These are phyloP conservation scores for Electrophaes corylata DNA, from an alignment of 2,888 invertebrate species.

Conservation along the genomic window DNA sequence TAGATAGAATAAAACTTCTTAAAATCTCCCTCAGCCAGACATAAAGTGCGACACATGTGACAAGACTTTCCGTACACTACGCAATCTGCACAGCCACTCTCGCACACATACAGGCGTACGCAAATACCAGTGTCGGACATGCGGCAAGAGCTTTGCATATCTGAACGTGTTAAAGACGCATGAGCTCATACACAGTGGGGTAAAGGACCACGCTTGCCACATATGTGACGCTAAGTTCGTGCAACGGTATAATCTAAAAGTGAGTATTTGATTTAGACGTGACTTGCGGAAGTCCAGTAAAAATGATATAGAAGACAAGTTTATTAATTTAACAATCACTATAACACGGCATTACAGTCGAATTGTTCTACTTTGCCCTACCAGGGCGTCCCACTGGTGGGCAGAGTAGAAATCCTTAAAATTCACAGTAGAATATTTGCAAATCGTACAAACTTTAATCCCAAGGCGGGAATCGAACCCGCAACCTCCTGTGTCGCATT, in stretches of 20 bases:
- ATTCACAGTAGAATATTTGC: no score
- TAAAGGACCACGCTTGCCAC: slow-evolving; percentile 88
- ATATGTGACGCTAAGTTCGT: slow-evolving; percentile 86
- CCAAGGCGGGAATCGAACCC: no score
- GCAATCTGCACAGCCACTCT: slow-evolving; percentile 85
- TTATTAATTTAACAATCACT: no score
- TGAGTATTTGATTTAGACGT: no score
- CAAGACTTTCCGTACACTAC: slow-evolving; percentile 80
- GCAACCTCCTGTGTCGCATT: no score
- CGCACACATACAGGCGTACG: slow-evolving; percentile 85
- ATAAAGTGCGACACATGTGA: slow-evolving; percentile 76
- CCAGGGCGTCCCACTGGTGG: no score
- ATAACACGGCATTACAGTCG: no score
- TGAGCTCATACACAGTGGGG: slow-evolving; percentile 87
- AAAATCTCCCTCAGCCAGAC: slow-evolving; percentile 66
- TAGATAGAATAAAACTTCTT: background rate
- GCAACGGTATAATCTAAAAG: slow-evolving; percentile 76
- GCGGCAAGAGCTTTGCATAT: slow-evolving; percentile 87
- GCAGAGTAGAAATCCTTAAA: no score
- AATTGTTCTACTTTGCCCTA: no score
- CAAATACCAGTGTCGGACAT: slow-evolving; percentile 85
- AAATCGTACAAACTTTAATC: no score
- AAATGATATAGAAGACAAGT: no score
- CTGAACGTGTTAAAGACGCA: slow-evolving; percentile 88
- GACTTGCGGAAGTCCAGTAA: no score